These are phyloP conservation scores for Mesitornis unicolor DNA, from an alignment of 2,113 vertebrate species.

Conservation along the genomic window DNA sequence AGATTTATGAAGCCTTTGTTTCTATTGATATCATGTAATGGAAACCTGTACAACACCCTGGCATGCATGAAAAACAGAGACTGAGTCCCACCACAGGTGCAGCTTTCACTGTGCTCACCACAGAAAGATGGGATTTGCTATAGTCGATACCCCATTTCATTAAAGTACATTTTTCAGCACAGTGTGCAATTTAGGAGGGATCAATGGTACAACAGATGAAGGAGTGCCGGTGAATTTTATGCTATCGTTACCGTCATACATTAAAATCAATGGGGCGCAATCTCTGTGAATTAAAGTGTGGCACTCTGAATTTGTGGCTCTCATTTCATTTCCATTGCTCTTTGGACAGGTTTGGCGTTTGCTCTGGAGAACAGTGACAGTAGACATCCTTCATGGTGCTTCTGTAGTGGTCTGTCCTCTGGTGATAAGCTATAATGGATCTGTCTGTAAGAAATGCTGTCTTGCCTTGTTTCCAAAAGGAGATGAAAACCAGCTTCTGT, in stretches of 20 bases:
- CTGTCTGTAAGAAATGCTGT: constrained; percentile 77
- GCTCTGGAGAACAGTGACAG: constrained; percentile 79
- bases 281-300: constrained; percentile 64
- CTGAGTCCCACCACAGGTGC: neutral
- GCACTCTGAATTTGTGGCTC: constrained; percentile 29
- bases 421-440: constrained; percentile 97
- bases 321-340: neutral
- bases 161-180: neutral
- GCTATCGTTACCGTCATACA: constrained; percentile 25
- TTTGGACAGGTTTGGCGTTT: constrained; percentile 1
- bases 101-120: neutral
- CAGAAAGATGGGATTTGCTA: neutral
- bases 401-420: constrained; percentile 78
- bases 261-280: constrained; percentile 70
- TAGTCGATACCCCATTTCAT: neutral
- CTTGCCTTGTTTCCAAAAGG: constrained; percentile 74
- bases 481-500: constrained; percentile 83
- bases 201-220: neutral
- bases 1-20: neutral
- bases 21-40: accelerated
- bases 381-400: constrained; percentile 85
- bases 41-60: neutral
- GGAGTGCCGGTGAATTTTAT: constrained; percentile 68
- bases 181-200: neutral
- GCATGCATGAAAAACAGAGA: neutral